Conservation (phyloP, 2,888 invertebrate species). For the Microctonus hyperodae region DNA sequence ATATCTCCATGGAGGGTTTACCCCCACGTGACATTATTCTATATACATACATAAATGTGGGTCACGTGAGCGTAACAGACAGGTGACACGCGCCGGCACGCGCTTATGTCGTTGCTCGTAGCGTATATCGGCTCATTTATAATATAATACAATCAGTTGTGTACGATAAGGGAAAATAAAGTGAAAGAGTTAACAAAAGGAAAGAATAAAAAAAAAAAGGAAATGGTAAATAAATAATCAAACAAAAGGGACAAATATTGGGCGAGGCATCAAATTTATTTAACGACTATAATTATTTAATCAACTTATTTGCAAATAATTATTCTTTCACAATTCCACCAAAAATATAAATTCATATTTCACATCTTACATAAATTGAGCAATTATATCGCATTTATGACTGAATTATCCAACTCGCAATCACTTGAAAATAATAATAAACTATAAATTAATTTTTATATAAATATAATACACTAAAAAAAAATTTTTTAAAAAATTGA, state of each 20-base stretch:
- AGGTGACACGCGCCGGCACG: constrained; percentile 62
- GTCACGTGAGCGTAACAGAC: constrained; percentile 58
- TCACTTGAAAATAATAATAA: no score
- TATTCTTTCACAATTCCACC: neutral
- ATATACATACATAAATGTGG: neutral
- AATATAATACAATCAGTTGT: constrained; percentile 13
- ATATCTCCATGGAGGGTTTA: constrained; percentile 55
- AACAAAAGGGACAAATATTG: constrained; percentile 16
- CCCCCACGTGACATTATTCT: constrained; percentile 40
- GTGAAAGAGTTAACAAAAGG: neutral
- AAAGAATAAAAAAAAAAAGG: neutral
- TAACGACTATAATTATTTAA: neutral
- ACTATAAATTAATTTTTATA: no score
- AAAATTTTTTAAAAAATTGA: neutral
- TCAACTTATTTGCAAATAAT: neutral
- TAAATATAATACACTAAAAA: neutral
- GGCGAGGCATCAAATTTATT: neutral
- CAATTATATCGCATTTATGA: no score
- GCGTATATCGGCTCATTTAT: constrained; percentile 15
- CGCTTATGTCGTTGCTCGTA: constrained; percentile 42
- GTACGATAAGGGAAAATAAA: constrained; percentile 7
- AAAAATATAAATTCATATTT: no score
- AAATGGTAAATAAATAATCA: neutral
- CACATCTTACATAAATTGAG: no score
- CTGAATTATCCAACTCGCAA: no score